Base-by-base conservation (phyloP, 2,888 invertebrate species). In the Cantharis rufa region DNA sequence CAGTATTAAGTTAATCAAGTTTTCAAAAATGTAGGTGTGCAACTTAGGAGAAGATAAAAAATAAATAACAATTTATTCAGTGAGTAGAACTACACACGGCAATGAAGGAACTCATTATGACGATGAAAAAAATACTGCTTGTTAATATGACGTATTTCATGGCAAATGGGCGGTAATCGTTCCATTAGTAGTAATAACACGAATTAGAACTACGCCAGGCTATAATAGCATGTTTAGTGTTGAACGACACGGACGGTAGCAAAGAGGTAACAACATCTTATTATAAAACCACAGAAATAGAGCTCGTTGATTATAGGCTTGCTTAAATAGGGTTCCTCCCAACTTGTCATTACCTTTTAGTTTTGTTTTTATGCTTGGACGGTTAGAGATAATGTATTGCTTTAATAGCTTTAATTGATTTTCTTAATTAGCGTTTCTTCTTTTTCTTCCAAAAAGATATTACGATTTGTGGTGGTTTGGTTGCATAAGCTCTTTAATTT, bases 101-200 rank as follows among this genome's bases (percentile, higher is more conserved):
- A 48, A 48, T 48, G n/a, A 48, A 48, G 48, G 10, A 48, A 48
- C 48, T 48, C 48, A 66, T 66, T 66, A 66, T 21, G 21, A 64
- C 15, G 64, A 71, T 32, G 68, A 28, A 62, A 71, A 28, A 71
- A 75, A 69, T 27, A 61, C 69, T 24, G 69, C 70, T 72, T 21
- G 73, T 70, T 71, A 66, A 69, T 66, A 66, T 66, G 72, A 68
- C 64, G 70, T 70, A 73, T 76, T 76, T 76, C 72, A 76, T 70
- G 76, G 76, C 70, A 77, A 77, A 77, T 77, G 76, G 76, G 76
- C 73, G 73, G 76, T 77, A 77, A 77, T 77, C 73, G 76, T 77
- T 77, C 76, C 73, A 77, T 77, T 77, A 77, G 76, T 69, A 73
- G 70, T 77, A 77, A 77, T 77, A 77, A 77, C 76, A 77, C 73